Base-by-base conservation (phyloP, 2,797 vertebrate genomes). In the Ceryle rudis region DNA sequence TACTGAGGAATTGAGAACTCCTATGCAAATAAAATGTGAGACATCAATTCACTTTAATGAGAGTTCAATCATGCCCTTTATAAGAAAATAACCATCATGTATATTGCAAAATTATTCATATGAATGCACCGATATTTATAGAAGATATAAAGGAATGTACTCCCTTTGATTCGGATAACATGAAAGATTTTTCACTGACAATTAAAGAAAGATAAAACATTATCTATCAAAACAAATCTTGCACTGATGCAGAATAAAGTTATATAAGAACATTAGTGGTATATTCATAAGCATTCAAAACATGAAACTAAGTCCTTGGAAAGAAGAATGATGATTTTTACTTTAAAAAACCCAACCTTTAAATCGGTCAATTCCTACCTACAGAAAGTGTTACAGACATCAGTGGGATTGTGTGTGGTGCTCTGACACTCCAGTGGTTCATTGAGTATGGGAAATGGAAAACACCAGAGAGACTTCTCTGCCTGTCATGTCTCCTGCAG, bases 31-130 rank as follows among this genome's bases (percentile, higher is more conserved):
- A 52, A 90, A 94, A 86, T 41, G 57, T 9, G 2, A 91, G 58
- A 33, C 35, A 71, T 69, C 74, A 54, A 57, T 86, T 94, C 62
- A 35, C 29, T 93, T 33, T 70, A 93, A 77, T 71, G 33, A 31
- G 42, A 93, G 31, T 51, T 83, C n/a, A 66, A 7, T 52, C 33
- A 5, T 80, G 89, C 70, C 93, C 87, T 96, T 93, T 88, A 46
- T 47, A 52, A 93, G 75, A 79, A 58, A 89, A 81, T 73, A 96
- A 73, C 29, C 44, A 78, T 52, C 61, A 69, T 5, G 1, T 15
- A 49, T 12, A 91, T 66, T 93, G 89, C 88, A 85, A 94, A 95
- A 86, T 93, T 69, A 88, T 54, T 81, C 74, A 41, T 54, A 47
- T 33, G 62, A 93, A 64, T 65, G 61, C 42, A n/a, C 6, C 0